phyloP scores from a whole-genome alignment of 2,888 invertebrate species.

The Dimorphilus gyrociliatus region DNA sequence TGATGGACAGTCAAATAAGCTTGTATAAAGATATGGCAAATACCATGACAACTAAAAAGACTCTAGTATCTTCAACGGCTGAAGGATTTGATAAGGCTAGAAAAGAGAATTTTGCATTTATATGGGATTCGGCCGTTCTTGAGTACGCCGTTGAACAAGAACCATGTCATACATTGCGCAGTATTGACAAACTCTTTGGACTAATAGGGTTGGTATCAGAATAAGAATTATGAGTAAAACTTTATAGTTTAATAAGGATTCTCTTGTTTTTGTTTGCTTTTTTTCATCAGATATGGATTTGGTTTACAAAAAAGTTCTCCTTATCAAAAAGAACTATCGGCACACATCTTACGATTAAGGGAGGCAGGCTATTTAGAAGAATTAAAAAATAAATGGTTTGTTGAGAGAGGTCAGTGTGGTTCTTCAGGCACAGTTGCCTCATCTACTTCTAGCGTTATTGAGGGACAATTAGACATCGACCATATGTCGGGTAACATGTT shows the following conservation, averaged over 20 bases:
- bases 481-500: conserved; percentile 4
- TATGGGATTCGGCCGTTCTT: conserved; percentile 7
- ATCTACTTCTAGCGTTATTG: conserved; percentile 4
- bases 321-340: conserved; percentile 6
- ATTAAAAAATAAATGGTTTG: conserved; percentile 6
- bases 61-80: conserved; percentile 2
- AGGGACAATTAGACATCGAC: conserved; percentile 3
- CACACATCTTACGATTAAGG: conserved; percentile 6
- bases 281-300: too few relatives aligned
- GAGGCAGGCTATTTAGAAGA: conserved; percentile 8
- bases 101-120: conserved; percentile 6
- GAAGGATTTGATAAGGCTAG: conserved; percentile 5
- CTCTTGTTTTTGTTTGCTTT: too few relatives aligned
- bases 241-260: too few relatives aligned
- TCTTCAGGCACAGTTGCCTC: neutral
- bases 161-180: conserved; percentile 6
- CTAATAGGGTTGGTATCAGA: too few relatives aligned
- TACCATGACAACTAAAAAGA: conserved; percentile 5
- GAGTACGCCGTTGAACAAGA: conserved; percentile 5
- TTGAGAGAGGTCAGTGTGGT: neutral
- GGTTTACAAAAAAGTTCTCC: conserved; percentile 9
- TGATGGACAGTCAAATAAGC: conserved; percentile 5
- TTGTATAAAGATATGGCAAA: conserved; percentile 6
- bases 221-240: too few relatives aligned
- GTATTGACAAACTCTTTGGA: conserved; percentile 6